phyloP scores from a whole-genome alignment of 2,797 vertebrate species.

The Premnoplex brunnescens region DNA sequence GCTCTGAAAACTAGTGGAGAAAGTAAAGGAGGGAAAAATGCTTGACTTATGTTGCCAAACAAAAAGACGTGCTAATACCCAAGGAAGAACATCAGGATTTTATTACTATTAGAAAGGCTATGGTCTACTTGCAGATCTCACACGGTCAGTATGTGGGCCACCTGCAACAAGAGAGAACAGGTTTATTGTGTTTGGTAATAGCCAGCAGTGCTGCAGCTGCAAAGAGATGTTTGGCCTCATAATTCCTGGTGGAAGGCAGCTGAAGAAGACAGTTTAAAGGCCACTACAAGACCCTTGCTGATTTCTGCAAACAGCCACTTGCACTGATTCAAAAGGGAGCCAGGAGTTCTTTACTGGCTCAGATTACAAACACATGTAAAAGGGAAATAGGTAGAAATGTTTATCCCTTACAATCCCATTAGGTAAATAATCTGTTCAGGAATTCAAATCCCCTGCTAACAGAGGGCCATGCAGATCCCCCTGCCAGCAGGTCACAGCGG shows the following conservation, averaged over 20 bases:
- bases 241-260: not conserved
- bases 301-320: not conserved
- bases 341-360: not conserved
- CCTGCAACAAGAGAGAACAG: conserved; percentile 14
- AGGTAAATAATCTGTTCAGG: not conserved
- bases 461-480: not conserved
- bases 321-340: not conserved
- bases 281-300: not conserved
- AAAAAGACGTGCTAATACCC: not conserved
- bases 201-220: not conserved
- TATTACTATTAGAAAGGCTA: not conserved
- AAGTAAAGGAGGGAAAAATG: not conserved
- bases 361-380: not conserved
- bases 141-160: not conserved
- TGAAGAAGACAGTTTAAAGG: not conserved
- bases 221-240: not conserved
- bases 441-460: not conserved
- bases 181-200: not conserved
- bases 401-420: not conserved
- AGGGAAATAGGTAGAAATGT: not conserved
- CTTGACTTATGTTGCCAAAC: not conserved
- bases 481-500: not conserved
- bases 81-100: not conserved
- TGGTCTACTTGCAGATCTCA: not conserved
- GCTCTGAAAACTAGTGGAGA: not conserved